These are phyloP conservation scores for Perognathus longimembris DNA, from an alignment of 2,113 vertebrate species.

Conservation along the genomic window DNA sequence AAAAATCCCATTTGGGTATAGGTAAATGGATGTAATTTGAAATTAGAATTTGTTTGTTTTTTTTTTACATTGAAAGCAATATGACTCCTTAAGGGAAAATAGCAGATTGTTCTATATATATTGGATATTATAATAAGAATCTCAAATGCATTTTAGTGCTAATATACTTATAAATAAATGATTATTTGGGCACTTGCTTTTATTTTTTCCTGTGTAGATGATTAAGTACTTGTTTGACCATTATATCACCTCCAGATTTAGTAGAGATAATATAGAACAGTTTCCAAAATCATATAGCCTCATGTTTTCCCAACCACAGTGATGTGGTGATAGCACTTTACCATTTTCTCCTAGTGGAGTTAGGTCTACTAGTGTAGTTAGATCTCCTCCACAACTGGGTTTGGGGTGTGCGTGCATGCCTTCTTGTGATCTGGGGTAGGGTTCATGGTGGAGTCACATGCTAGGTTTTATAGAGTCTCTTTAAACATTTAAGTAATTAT, in stretches of 20 bases:
- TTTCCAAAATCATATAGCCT: not conserved
- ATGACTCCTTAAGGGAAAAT: not conserved
- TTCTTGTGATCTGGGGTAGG: not conserved
- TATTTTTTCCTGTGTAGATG: not conserved
- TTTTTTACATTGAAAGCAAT: not conserved
- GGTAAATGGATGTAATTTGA: no score
- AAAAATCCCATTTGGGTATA: not conserved
- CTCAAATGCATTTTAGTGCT: not conserved
- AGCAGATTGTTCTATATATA: not conserved
- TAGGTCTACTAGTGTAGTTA: not conserved
- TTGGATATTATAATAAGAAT: not conserved
- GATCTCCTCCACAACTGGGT: not conserved
- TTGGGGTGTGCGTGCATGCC: not conserved
- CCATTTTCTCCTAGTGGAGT: not conserved
- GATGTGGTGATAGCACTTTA: slow-evolving; percentile 5
- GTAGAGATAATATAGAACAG: not conserved
- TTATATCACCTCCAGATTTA: not conserved
- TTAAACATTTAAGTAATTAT: not conserved
- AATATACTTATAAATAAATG: not conserved
- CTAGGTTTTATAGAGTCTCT: not conserved
- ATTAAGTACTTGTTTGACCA: not conserved
- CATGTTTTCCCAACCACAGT: not conserved
- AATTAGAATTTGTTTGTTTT: no score
- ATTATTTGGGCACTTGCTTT: slow-evolving; percentile 2
- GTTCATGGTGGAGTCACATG: not conserved